Evolutionary conservation across 1,140 invertebrate genomes (phyloP), one percentile per base, ranked within the genome.

Genomic region (Anastrepha obliqua): DNA sequence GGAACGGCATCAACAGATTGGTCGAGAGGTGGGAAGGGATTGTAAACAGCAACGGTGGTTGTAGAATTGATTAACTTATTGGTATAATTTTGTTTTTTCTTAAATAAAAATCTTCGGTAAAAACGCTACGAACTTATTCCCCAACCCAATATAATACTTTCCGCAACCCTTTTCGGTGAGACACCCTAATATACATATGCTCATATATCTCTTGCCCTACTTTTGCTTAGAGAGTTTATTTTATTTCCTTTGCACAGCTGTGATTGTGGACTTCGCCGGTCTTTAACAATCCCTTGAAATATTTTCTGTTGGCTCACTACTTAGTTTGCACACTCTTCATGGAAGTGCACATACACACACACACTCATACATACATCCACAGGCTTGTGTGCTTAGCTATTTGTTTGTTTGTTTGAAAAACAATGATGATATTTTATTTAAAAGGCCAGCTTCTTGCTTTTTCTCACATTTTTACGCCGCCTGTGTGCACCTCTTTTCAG

Each of bases 241-340:
- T 74, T 74, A 74, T 74, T 74, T 44, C 67, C 42, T 74, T 74
- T 74, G 42, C 67, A 47, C 67, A 74, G 15, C 67, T 74, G 67
- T 44, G 67, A 74, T 74, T 74, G 39, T 55, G 6, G 6, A 55
- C 51, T 55, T 55, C 11, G 2, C 51, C 11, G 51, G 51, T 17
- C 15, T 74, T 74, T 44, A 47, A 2, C 42, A 39, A 47, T 47
- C 5, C 3, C 67, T 47, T 44, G 39, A 11, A 42, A 42, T 74
- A 47, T 74, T 74, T 74, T 42, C 67, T 74, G 42, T 74, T 74
- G 39, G 67, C 67, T 74, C 67, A 74, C 29, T 47, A 15, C 67
- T 74, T 74, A 44, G 67, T 74, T 74, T 74, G 67, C 42, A 44
- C 67, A 39, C 67, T 74, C 67, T 47, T 74, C 67, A 74, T 74